phyloP scores from a whole-genome alignment of 2,888 invertebrate genomes.

The Drosophila demipolita region DNA sequence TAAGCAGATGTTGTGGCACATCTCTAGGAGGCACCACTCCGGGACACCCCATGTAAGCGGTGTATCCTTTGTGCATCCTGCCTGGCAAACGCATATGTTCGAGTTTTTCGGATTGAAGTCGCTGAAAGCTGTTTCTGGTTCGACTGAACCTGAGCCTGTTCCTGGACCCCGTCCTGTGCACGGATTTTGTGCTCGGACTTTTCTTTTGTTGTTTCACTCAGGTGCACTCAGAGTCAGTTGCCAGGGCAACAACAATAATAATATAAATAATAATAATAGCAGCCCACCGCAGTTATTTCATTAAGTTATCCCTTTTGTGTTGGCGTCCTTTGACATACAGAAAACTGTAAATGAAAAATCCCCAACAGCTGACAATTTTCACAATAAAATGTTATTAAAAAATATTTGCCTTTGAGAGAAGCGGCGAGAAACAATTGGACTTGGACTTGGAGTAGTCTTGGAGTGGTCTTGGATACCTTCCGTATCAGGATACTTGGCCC shows the following conservation, averaged over 20 bases:
- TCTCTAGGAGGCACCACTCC: constrained; percentile 32
- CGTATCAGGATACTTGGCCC: constrained; percentile 9
- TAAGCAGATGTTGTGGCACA: constrained; percentile 22
- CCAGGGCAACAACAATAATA: constrained; percentile 2
- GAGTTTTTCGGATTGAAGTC: constrained; percentile 46
- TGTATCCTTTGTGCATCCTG: constrained; percentile 41
- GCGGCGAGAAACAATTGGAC: neutral
- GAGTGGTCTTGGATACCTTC: neutral
- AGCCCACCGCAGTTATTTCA: constrained; percentile 11
- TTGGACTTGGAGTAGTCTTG: too few relatives aligned
- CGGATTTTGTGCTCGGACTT: neutral
- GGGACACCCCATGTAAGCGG: constrained; percentile 7
- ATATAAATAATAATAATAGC: constrained; percentile 25
- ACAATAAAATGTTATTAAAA: constrained; percentile 7
- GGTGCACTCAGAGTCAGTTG: constrained; percentile 22
- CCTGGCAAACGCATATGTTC: constrained; percentile 60
- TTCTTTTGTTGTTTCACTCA: constrained; percentile 25
- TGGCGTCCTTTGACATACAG: neutral
- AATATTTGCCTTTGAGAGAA: constrained; percentile 3
- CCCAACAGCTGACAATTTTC: constrained; percentile 17
- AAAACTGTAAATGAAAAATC: neutral
- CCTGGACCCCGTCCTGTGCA: neutral
- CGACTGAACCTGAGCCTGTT: constrained; percentile 1
- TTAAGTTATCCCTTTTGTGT: constrained; percentile 5
- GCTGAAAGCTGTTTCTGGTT: constrained; percentile 43